phyloP scores from a whole-genome alignment of 2,113 vertebrate species.

The Serranochromis macrocephalus region DNA sequence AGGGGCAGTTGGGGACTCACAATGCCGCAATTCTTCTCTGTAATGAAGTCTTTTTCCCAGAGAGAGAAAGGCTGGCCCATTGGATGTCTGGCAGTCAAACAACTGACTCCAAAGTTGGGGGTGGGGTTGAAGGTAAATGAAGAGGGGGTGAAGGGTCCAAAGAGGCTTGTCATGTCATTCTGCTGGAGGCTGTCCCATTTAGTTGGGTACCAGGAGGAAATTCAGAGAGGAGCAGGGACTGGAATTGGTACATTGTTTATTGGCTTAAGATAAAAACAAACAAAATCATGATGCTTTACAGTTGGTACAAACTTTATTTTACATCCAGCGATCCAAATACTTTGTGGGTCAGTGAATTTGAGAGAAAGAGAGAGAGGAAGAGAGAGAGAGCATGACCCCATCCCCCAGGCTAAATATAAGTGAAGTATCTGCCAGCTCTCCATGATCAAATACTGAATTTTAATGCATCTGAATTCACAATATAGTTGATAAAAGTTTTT shows the following conservation, averaged over 20 bases:
- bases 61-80: slow-evolving; percentile 37
- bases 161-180: slow-evolving; percentile 66
- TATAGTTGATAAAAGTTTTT: neutral
- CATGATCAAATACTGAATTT: neutral
- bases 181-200: slow-evolving; percentile 45
- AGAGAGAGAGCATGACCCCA: neutral
- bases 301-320: neutral
- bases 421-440: neutral
- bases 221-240: slow-evolving; percentile 14
- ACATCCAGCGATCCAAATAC: neutral
- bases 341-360: neutral
- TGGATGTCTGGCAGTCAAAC: slow-evolving; percentile 21
- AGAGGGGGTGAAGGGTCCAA: slow-evolving; percentile 34
- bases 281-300: neutral
- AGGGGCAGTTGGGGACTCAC: slow-evolving; percentile 45
- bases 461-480: neutral
- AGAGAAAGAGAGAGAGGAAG: neutral
- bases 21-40: slow-evolving; percentile 65
- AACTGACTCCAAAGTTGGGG: slow-evolving; percentile 22
- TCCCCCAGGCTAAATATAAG: neutral
- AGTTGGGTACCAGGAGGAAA: slow-evolving; percentile 60
- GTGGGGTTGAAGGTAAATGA: slow-evolving; percentile 26
- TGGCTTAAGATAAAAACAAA: neutral
- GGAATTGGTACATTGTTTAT: neutral
- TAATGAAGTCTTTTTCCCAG: slow-evolving; percentile 65